Percentiles rank a stretch among this genome's conserved stretches.
These are phyloP conservation scores for Campoplex nolae DNA, from an alignment of 2,888 invertebrate species.

Conservation along the genomic window DNA sequence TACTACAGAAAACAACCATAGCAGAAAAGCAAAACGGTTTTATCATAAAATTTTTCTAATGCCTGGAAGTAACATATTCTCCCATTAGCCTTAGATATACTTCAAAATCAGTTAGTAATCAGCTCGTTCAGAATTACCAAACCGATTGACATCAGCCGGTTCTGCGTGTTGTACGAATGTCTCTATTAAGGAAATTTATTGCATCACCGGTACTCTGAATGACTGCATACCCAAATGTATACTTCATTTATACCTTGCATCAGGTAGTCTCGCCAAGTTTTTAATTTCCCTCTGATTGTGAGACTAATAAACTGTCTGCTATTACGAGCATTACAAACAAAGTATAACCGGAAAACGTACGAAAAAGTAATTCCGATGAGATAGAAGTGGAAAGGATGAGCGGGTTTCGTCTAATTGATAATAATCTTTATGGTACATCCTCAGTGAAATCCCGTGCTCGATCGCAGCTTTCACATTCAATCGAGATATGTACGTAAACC, in stretches of 20 bases:
- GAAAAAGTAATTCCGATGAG: conserved; percentile 20
- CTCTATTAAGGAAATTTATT: conserved; percentile 1
- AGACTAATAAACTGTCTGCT: conserved; percentile 11
- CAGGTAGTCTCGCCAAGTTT: conserved; percentile 8
- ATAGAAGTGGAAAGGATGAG: conserved; percentile 24
- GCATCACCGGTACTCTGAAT: conserved; percentile 1
- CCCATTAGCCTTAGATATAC: not conserved
- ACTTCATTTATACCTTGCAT: not conserved
- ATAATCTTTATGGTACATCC: conserved; percentile 47
- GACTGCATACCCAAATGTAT: conserved; percentile 5
- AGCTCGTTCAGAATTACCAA: not conserved
- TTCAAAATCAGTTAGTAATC: conserved; percentile 16
- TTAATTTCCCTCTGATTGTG: not conserved
- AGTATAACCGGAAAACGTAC: conserved; percentile 1
- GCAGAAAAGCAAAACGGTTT: not conserved
- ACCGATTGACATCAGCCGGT: conserved; percentile 22
- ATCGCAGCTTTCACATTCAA: conserved; percentile 11
- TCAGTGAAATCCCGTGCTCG: not conserved
- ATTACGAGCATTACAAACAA: not conserved
- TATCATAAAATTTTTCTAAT: not conserved
- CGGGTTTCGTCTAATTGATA: conserved; percentile 65
- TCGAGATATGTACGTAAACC: not conserved
- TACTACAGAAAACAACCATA: not conserved
- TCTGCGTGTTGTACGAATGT: not conserved
- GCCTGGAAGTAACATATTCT: not conserved